Percentiles rank a stretch among this genome's conserved stretches.
These are phyloP conservation scores for Podarcis cretensis DNA, from an alignment of 2,113 vertebrate species.

Conservation along the genomic window DNA sequence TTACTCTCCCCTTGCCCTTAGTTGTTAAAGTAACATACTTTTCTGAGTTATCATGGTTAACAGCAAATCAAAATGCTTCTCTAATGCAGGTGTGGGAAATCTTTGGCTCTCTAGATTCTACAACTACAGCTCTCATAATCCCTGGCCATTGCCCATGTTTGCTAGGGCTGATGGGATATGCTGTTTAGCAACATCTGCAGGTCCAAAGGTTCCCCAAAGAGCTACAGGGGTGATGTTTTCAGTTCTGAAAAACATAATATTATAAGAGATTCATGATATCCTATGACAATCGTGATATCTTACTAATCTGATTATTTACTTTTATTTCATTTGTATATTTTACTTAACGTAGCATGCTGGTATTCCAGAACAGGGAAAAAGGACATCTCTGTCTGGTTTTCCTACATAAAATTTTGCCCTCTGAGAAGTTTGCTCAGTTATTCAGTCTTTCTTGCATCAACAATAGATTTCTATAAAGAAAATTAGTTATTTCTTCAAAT, in stretches of 20 bases:
- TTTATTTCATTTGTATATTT: neutral
- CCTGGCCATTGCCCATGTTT: neutral
- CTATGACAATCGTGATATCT: neutral
- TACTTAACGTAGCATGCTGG: neutral
- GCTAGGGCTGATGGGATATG: neutral
- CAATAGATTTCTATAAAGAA: neutral
- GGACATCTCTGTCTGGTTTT: neutral
- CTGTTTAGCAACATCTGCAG: too few species aligned
- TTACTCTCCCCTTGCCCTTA: neutral
- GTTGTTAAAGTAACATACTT: neutral
- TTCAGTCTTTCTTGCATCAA: neutral
- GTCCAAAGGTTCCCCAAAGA: neutral
- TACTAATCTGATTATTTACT: neutral
- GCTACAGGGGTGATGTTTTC: neutral
- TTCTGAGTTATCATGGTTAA: neutral
- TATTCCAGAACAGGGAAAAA: neutral
- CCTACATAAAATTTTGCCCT: neutral
- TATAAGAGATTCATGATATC: neutral
- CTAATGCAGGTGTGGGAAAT: neutral
- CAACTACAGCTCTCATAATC: too few species aligned
- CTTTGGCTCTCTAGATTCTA: too few species aligned
- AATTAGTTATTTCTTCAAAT: neutral
- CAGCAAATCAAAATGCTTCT: neutral
- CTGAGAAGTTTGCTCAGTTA: neutral
- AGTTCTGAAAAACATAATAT: neutral